These are phyloP conservation scores for Psilopsiagon aymara DNA, from an alignment of 2,113 vertebrate species.

Conservation along the genomic window DNA sequence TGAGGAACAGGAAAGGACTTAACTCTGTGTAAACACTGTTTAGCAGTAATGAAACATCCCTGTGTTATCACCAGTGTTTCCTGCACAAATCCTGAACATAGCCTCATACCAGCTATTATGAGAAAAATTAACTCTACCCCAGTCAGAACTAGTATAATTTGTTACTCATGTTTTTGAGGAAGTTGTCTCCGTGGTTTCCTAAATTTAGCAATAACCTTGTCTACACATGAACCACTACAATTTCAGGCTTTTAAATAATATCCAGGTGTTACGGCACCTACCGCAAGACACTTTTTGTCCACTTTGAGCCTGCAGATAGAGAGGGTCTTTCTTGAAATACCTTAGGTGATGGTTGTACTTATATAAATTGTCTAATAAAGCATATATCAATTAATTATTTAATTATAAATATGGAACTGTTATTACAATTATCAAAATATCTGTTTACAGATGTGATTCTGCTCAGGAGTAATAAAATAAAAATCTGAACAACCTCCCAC, in stretches of 20 bases:
- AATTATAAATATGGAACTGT: background rate
- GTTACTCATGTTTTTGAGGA: background rate
- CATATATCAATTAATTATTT: background rate
- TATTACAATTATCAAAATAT: background rate
- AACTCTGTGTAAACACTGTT: background rate
- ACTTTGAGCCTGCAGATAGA: background rate
- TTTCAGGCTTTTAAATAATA: background rate
- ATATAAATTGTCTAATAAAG: background rate
- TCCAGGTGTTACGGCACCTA: background rate
- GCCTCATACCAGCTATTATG: background rate
- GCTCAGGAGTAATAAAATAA: background rate
- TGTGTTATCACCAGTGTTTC: background rate
- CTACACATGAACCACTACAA: background rate
- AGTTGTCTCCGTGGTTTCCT: background rate
- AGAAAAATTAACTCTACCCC: background rate
- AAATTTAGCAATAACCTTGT: background rate
- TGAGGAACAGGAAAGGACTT: background rate
- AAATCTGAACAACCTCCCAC: rapidly evolving
- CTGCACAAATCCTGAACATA: background rate
- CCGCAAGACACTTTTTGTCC: background rate
- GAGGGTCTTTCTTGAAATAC: background rate
- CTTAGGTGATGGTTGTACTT: background rate
- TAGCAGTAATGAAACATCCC: background rate
- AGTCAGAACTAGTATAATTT: background rate
- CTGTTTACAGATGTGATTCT: background rate